phyloP scores from a whole-genome alignment of 2,113 vertebrate species.

The Malurus alboscapulatus region DNA sequence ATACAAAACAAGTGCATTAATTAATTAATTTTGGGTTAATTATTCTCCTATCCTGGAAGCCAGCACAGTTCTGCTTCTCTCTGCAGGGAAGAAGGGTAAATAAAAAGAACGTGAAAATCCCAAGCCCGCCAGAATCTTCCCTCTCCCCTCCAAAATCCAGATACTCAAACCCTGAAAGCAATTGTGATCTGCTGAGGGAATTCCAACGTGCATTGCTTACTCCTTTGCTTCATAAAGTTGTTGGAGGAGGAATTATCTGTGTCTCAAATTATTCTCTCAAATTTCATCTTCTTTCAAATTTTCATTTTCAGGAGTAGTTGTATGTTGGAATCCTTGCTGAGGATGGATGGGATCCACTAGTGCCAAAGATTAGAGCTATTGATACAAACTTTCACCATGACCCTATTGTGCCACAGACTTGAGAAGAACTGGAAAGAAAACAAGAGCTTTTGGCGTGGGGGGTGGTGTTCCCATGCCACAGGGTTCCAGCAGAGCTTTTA shows the following conservation, averaged over 20 bases:
- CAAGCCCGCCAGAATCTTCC: background rate
- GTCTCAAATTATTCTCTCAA: background rate
- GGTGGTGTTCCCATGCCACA: background rate
- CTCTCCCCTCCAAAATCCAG: background rate
- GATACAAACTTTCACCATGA: fast-evolving
- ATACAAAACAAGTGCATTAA: background rate
- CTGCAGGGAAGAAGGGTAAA: background rate
- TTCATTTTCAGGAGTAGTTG: background rate
- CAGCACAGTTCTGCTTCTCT: background rate
- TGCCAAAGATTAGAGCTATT: background rate
- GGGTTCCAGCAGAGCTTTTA: background rate
- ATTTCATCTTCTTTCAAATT: background rate
- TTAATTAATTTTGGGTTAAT: background rate
- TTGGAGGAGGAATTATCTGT: background rate
- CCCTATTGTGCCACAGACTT: background rate
- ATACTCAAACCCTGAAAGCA: background rate
- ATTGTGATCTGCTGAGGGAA: background rate
- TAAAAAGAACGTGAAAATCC: background rate
- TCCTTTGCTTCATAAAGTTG: background rate
- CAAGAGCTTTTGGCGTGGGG: background rate
- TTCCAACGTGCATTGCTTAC: fast-evolving
- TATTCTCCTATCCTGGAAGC: background rate
- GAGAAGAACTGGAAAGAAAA: background rate
- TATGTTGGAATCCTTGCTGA: background rate
- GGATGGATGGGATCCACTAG: background rate